phyloP scores from a whole-genome alignment of 2,888 invertebrate genomes.

The Ophion ventricosus region DNA sequence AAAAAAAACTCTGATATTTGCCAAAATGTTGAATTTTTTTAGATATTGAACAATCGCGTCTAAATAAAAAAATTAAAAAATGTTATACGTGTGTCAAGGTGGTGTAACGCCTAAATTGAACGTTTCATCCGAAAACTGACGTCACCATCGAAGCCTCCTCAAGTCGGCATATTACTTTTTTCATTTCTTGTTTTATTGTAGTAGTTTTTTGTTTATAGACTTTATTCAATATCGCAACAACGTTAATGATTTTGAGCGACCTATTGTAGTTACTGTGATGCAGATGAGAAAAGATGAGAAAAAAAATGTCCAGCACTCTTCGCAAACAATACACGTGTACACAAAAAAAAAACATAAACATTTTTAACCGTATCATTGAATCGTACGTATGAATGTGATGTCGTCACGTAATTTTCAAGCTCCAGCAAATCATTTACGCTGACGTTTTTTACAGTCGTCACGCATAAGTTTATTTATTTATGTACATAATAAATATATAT shows the following conservation, averaged over 20 bases:
- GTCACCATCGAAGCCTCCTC: constrained; percentile 14
- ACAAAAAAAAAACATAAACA: constrained; percentile 19
- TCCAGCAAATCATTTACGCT: constrained; percentile 42
- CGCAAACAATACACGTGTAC: constrained; percentile 35
- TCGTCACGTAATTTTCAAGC: constrained; percentile 27
- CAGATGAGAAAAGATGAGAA: constrained; percentile 46
- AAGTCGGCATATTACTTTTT: constrained; percentile 10
- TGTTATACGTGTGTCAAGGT: too few relatives aligned
- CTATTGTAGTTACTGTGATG: constrained; percentile 36
- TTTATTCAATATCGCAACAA: too few relatives aligned
- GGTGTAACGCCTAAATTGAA: background rate
- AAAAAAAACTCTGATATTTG: too few relatives aligned
- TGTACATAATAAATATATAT: constrained; percentile 47
- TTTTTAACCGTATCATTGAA: constrained; percentile 29
- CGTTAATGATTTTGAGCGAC: too few relatives aligned
- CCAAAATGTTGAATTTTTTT: too few relatives aligned
- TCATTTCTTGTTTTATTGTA: constrained; percentile 35
- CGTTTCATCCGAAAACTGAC: background rate
- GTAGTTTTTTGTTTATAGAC: too few relatives aligned
- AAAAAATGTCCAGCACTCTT: constrained; percentile 47
- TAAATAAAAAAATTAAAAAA: too few relatives aligned
- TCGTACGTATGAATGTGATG: constrained; percentile 36
- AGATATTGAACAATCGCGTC: too few relatives aligned
- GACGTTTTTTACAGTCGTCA: constrained; percentile 47
- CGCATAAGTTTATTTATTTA: constrained; percentile 47